Evolutionary conservation across 2,797 vertebrate genomes (phyloP).

Genomic region (Calcarius lapponicus): DNA sequence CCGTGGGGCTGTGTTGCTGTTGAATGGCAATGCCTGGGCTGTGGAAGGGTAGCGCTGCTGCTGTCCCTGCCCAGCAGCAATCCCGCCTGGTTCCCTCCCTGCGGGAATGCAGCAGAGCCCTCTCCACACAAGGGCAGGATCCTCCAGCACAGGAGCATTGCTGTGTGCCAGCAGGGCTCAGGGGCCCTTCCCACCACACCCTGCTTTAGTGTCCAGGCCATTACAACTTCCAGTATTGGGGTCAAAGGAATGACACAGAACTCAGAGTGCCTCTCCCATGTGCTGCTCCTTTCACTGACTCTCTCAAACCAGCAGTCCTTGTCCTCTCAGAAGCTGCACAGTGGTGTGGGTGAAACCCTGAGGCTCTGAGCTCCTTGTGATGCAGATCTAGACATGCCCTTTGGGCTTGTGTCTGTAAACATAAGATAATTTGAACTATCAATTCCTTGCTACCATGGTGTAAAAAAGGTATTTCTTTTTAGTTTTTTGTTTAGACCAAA

Average conservation of each 20-base stretch:
- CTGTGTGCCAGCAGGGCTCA: neutral
- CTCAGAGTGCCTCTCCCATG: neutral
- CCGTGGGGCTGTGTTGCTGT: neutral
- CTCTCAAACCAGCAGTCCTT: neutral
- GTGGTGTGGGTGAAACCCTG: neutral
- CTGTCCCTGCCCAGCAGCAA: neutral
- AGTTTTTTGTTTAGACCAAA: neutral
- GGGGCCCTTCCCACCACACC: neutral
- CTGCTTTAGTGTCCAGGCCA: neutral
- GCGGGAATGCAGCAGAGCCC: neutral
- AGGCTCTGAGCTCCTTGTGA: neutral
- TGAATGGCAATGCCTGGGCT: neutral
- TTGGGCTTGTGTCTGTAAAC: neutral
- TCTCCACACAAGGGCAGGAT: neutral
- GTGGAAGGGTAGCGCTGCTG: neutral
- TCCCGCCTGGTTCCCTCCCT: neutral
- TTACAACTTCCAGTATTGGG: rapidly evolving
- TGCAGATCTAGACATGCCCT: neutral
- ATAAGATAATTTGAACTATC: neutral
- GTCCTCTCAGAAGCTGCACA: neutral
- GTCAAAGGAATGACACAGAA: neutral
- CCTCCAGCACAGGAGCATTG: neutral
- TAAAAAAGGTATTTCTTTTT: neutral
- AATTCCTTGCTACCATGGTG: neutral
- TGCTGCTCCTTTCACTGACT: neutral